Base-by-base conservation (phyloP, 2,888 invertebrate genomes). In the Lordiphosa andalusiaca region DNA sequence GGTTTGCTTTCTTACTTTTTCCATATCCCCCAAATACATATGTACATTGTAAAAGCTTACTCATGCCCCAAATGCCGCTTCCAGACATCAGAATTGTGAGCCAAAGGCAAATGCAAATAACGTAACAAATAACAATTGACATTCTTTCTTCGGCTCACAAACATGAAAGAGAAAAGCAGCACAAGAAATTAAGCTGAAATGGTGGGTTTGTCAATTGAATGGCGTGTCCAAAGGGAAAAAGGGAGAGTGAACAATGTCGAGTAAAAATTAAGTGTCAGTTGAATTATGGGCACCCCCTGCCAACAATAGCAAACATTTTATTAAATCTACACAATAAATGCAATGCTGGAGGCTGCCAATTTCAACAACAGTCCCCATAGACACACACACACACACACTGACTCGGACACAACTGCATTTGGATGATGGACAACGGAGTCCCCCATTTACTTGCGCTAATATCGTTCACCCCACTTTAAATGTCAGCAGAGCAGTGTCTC, bases 401-500 rank as follows among this genome's bases (percentile, higher is more conserved):
- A n/a, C 25, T 5, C 25, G 10, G 19, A 12, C 62, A 4, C 12
- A 41, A 23, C 38, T 6, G 40, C 44, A 55, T 47, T 23, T 4
- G 46, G 46, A 47, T 6, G 3, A 9, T 30, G 13, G n/a, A 19
- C 46, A 30, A 30, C 30, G n/a, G 6, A 16, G 35, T 36, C 46
- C 71, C 21, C 54, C 74, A 82, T 61, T 80, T 84, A 80, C 85
- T 80, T 83, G 77, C 81, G 67, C 84, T 80, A 80, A 86, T 85
- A 81, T 85, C 78, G 72, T 81, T 81, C 80, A 85, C 80, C 80
- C 80, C 80, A 81, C 86, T 81, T 77, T 62, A 81, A 84, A 85
- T 85, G 86, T 84, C 80, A 85, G 84, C 53, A 49, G 50, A 85
- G 84, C 53, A 49, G 50, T 35, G 19, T 36, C n/a, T 49, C 42